Conservation (phyloP, 2,797 vertebrate species). For the Podargus strigoides region DNA sequence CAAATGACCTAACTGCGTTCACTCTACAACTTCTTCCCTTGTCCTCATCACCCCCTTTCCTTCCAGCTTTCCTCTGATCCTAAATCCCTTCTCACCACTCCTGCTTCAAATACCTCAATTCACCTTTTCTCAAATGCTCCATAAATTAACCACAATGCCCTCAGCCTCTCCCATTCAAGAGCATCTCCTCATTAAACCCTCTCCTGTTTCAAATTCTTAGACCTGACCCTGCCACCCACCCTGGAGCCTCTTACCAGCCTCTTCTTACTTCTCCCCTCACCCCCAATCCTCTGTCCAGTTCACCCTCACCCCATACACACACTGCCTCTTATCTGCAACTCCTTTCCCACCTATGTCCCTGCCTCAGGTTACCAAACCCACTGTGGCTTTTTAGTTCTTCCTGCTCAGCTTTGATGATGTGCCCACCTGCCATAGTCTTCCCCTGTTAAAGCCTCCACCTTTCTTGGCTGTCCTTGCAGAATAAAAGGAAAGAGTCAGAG, state of each 20-base stretch:
- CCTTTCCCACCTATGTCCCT: neutral
- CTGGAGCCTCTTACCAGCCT: neutral
- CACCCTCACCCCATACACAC: neutral
- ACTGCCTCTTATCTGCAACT: neutral
- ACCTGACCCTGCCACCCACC: fast-evolving
- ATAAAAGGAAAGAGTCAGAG: neutral
- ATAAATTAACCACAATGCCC: neutral
- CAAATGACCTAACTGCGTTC: neutral
- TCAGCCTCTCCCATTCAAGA: neutral
- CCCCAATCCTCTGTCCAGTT: neutral
- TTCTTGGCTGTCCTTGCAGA: neutral
- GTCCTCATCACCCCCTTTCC: neutral
- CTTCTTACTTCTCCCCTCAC: neutral
- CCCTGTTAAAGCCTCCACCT: neutral
- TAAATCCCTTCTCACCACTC: neutral
- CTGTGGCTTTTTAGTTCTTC: neutral
- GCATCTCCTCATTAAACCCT: neutral
- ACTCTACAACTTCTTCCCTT: neutral
- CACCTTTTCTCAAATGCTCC: neutral
- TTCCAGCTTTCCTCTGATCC: neutral
- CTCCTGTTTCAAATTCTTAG: neutral
- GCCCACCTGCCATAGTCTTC: neutral
- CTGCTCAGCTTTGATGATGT: neutral
- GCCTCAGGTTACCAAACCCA: neutral
- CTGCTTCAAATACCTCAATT: neutral